Conservation (phyloP, 2,113 vertebrate genomes). For the Cyphotilapia sp. region DNA sequence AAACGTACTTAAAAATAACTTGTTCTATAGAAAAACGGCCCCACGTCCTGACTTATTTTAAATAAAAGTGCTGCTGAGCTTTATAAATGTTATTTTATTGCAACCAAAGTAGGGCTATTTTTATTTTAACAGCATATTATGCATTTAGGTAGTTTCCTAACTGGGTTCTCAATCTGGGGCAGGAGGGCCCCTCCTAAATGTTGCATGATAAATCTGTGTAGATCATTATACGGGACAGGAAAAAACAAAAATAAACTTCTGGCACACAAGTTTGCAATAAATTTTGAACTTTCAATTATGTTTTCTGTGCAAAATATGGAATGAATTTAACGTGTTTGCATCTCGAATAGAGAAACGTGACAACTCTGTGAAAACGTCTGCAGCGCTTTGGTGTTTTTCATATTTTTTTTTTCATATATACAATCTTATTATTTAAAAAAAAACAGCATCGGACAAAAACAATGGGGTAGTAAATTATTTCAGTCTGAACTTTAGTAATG, state of each 20-base stretch:
- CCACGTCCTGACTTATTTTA: rapidly evolving
- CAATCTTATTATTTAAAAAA: neutral
- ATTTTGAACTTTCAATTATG: neutral
- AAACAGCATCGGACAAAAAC: neutral
- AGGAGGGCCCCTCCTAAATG: neutral
- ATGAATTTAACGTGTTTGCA: neutral
- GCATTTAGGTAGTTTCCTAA: neutral
- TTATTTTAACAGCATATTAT: neutral
- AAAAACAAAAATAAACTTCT: neutral
- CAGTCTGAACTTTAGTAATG: neutral
- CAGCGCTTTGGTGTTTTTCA: neutral
- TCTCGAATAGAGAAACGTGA: neutral
- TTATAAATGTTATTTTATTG: neutral
- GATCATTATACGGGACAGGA: neutral
- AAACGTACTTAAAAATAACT: neutral
- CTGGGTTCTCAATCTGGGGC: neutral
- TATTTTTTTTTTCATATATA: rapidly evolving
- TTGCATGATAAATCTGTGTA: neutral
- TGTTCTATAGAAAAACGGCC: neutral
- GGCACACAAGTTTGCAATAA: neutral
- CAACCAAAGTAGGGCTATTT: neutral
- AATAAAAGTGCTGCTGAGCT: neutral
- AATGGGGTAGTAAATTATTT: neutral
- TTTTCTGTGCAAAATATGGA: neutral
- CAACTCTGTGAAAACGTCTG: neutral